These are phyloP conservation scores for Neopipo cinnamomea DNA, from an alignment of 2,113 vertebrate species.

Conservation along the genomic window DNA sequence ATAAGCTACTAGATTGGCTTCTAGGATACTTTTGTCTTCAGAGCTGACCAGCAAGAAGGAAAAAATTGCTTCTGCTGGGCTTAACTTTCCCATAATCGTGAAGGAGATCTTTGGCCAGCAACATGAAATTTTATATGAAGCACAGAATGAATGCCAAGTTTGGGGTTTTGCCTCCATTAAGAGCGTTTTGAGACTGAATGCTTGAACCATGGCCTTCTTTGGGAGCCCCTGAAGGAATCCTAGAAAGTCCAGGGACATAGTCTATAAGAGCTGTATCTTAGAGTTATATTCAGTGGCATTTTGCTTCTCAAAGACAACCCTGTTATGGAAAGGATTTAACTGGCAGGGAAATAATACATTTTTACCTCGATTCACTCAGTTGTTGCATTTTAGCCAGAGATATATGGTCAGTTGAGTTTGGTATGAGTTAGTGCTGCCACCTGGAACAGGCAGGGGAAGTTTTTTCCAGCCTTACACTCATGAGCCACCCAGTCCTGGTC, in stretches of 20 bases:
- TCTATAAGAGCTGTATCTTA: neutral
- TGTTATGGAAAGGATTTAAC: neutral
- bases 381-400: neutral
- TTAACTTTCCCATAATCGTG: neutral
- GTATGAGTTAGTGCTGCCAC: neutral
- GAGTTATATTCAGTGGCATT: neutral
- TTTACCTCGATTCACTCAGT: neutral
- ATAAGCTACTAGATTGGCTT: neutral
- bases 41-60: neutral
- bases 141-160: neutral
- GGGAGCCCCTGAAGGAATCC: neutral
- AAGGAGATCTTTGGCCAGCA: neutral
- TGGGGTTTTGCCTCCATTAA: neutral
- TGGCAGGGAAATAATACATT: neutral
- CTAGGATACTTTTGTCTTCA: neutral
- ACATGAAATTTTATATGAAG: neutral
- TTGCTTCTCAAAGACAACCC: neutral
- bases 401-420: neutral
- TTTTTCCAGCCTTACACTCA: neutral
- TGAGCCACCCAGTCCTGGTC: neutral
- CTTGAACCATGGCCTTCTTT: neutral
- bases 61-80: neutral
- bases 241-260: neutral
- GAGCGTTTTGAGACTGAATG: neutral
- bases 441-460: neutral